A percentile compares a stretch with the other conserved stretches of the same genome.
These are phyloP conservation scores for Cyclura pinguis DNA, from an alignment of 2,797 vertebrate species.

Conservation along the genomic window DNA sequence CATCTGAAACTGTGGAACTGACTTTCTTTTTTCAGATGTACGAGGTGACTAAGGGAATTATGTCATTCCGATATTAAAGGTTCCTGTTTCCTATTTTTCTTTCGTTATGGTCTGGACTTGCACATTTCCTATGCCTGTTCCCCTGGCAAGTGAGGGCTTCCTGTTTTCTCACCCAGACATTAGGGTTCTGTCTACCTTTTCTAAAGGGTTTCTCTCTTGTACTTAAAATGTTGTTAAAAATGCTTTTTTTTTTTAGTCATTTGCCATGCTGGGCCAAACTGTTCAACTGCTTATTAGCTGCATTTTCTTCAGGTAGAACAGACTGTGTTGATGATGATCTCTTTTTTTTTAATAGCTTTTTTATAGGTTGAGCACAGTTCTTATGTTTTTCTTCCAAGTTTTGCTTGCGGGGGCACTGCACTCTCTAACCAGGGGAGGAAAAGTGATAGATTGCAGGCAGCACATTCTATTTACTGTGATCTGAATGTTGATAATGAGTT, in stretches of 20 bases:
- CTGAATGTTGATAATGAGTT: neutral
- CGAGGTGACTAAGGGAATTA: conserved; percentile 42
- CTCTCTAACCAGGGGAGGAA: neutral
- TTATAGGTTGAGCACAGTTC: neutral
- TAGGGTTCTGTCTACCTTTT: conserved; percentile 27
- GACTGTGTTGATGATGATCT: neutral
- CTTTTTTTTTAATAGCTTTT: neutral
- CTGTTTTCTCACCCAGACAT: conserved; percentile 20
- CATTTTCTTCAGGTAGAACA: no score
- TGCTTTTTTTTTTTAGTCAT: neutral
- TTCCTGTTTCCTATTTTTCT: conserved; percentile 48
- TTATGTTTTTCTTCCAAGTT: neutral
- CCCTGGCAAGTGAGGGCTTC: conserved; percentile 17
- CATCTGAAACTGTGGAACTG: conserved; percentile 23
- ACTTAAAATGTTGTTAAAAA: conserved; percentile 5
- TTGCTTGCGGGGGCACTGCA: neutral
- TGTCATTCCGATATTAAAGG: conserved; percentile 43
- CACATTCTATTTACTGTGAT: neutral
- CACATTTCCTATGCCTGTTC: conserved; percentile 32
- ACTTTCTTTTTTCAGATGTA: conserved; percentile 42
- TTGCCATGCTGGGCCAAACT: neutral
- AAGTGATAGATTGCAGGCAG: neutral
- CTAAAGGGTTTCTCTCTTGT: conserved; percentile 9
- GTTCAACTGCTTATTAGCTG: neutral
- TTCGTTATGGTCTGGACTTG: conserved; percentile 32